These are phyloP conservation scores for Aldabrachelys gigantea DNA, from an alignment of 2,113 vertebrate species.

Conservation along the genomic window DNA sequence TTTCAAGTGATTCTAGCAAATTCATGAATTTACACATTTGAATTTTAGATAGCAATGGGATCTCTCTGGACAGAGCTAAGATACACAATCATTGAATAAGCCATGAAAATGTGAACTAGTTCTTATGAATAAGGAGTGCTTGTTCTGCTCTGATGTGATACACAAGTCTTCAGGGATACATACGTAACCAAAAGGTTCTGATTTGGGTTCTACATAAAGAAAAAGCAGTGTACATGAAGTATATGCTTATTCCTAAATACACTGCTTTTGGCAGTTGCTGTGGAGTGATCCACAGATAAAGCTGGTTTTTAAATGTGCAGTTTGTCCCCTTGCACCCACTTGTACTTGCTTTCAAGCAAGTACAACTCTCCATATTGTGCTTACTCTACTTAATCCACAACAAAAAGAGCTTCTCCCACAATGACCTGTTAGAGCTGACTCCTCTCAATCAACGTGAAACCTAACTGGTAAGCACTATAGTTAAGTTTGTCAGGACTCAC, in stretches of 20 bases:
- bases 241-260: fast-evolving
- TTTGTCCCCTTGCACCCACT: not conserved
- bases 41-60: not conserved
- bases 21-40: not conserved
- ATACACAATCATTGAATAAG: not conserved
- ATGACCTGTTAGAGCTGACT: not conserved
- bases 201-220: not conserved
- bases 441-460: not conserved
- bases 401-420: not conserved
- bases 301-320: not conserved
- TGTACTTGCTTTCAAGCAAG: not conserved
- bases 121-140: not conserved
- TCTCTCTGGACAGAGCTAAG: not conserved
- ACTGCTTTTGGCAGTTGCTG: not conserved
- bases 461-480: not conserved
- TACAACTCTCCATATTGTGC: not conserved
- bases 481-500: not conserved
- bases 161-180: not conserved
- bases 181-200: not conserved
- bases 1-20: not conserved
- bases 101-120: not conserved
- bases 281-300: not conserved
- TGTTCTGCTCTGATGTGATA: not conserved
- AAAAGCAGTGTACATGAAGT: not conserved
- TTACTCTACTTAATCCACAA: not conserved